These are phyloP conservation scores for Silurus lanzhouensis DNA, from an alignment of 2,797 vertebrate species.

Conservation along the genomic window DNA sequence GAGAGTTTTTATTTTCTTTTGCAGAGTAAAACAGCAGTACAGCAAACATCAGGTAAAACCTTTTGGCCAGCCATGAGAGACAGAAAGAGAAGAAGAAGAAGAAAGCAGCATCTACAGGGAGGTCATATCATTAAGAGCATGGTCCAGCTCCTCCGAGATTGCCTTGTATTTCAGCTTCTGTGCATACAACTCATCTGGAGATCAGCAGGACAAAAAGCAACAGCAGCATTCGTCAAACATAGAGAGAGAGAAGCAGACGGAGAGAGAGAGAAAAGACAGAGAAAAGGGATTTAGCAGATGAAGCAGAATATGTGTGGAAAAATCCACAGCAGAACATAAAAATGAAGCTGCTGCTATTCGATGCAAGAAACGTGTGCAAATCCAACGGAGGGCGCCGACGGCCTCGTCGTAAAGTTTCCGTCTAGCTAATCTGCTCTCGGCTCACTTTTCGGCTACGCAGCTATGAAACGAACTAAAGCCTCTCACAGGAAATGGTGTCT, in stretches of 20 bases:
- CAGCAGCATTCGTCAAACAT: conserved; percentile 48
- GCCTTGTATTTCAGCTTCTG: conserved; percentile 98
- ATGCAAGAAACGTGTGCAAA: conserved; percentile 25
- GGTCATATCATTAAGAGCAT: conserved; percentile 91
- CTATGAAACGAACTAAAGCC: conserved; percentile 12
- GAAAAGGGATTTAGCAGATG: conserved; percentile 58
- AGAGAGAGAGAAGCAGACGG: conserved; percentile 64
- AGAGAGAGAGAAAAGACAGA: conserved; percentile 50
- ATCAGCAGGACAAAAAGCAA: conserved; percentile 55
- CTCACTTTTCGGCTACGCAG: conserved; percentile 21
- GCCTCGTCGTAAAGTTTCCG: conserved; percentile 33
- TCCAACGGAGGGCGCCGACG: not conserved
- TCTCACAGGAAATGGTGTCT: conserved; percentile 17
- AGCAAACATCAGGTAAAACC: conserved; percentile 11
- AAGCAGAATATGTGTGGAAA: conserved; percentile 63
- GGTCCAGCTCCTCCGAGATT: conserved; percentile 93
- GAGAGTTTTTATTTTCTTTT: not conserved
- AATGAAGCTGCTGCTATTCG: conserved; percentile 40
- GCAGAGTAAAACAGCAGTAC: conserved; percentile 3
- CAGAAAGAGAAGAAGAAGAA: conserved; percentile 40
- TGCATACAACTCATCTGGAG: conserved; percentile 87
- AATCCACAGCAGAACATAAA: conserved; percentile 63
- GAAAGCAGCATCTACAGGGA: conserved; percentile 77
- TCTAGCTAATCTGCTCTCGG: conserved; percentile 27
- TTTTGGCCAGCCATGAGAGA: conserved; percentile 8